Evolutionary conservation across 2,888 invertebrate genomes (phyloP).

Genomic region (Uloborus plumipes): DNA sequence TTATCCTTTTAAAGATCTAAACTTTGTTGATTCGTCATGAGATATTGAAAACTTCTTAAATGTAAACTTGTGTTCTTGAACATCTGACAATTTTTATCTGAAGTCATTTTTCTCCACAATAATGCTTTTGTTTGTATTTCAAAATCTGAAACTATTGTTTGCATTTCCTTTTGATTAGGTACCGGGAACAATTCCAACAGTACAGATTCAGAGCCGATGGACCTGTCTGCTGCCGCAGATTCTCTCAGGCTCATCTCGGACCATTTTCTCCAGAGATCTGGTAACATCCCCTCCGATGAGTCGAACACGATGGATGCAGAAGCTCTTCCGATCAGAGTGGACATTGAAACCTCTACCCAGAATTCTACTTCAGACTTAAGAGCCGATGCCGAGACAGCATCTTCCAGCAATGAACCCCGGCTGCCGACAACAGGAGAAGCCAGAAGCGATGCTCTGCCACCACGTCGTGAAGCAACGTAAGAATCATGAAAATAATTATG

Average conservation of each 20-base stretch:
- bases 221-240: conserved; percentile 7
- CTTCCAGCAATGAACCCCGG: neutral
- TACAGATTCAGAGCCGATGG: conserved; percentile 18
- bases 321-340: conserved; percentile 3
- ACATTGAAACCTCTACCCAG: too few species aligned
- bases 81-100: too few species aligned
- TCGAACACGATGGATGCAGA: conserved; percentile 21
- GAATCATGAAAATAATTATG: neutral
- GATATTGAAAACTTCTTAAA: too few species aligned
- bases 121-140: too few species aligned
- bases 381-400: neutral
- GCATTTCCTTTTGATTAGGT: too few species aligned
- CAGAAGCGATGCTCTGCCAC: neutral
- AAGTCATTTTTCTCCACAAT: too few species aligned
- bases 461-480: neutral
- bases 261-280: neutral
- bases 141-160: too few species aligned
- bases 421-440: neutral
- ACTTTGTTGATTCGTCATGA: too few species aligned
- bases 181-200: too few species aligned
- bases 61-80: too few species aligned
- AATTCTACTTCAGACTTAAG: too few species aligned
- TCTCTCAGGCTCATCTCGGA: too few species aligned
- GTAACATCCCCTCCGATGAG: neutral
- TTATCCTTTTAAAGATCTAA: neutral